Conservation (phyloP, 2,888 invertebrate genomes). For the Calameuta idolon region DNA sequence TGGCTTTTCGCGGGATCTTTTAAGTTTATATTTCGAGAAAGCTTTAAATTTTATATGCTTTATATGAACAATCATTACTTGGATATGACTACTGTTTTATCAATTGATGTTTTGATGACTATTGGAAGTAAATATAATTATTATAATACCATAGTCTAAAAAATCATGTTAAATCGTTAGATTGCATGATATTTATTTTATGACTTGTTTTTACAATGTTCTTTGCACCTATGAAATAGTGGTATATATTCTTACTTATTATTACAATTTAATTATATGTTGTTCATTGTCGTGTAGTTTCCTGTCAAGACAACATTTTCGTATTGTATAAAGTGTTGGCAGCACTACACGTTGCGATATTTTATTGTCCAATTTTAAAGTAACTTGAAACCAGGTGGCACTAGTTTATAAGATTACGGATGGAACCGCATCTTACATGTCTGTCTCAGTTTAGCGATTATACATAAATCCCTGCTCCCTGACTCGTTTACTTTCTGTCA, state of each 20-base stretch:
- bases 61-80: background rate
- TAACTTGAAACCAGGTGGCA: background rate
- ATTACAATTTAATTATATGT: background rate
- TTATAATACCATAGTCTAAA: background rate
- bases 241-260: background rate
- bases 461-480: slow-evolving; percentile 10
- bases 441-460: background rate
- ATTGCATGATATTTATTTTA: background rate
- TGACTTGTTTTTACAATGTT: background rate
- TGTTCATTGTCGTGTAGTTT: background rate
- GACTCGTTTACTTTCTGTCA: slow-evolving; percentile 18
- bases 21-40: background rate
- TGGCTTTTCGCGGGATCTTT: background rate
- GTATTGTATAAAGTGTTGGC: background rate
- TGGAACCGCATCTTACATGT: background rate
- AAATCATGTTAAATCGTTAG: background rate
- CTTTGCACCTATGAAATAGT: background rate
- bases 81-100: background rate
- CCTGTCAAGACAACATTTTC: background rate
- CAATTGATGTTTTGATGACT: background rate
- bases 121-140: background rate
- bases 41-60: background rate
- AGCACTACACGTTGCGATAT: background rate
- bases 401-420: background rate
- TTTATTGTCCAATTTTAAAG: background rate